phyloP scores from a whole-genome alignment of 2,888 invertebrate species.

The Volucella inflata region DNA sequence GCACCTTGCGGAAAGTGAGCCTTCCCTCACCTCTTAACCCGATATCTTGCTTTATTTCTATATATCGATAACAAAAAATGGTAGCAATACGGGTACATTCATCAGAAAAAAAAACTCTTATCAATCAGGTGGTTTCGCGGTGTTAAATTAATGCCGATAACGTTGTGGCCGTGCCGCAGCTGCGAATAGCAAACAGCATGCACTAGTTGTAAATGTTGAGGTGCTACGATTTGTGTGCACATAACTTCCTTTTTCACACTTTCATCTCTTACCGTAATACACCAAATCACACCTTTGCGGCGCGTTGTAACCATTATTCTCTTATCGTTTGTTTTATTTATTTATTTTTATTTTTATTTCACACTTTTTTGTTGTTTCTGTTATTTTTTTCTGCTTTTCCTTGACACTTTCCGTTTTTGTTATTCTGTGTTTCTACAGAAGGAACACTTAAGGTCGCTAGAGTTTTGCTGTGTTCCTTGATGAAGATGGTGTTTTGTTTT shows the following conservation, averaged over 20 bases:
- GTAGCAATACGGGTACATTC: neutral
- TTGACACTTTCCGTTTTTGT: constrained; percentile 64
- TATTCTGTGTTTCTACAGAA: constrained; percentile 46
- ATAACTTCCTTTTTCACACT: constrained; percentile 78
- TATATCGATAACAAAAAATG: too few relatives aligned
- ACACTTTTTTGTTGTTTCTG: constrained; percentile 43
- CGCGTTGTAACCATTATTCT: constrained; percentile 60
- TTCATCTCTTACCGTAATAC: constrained; percentile 57
- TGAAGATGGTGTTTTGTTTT: constrained; percentile 34
- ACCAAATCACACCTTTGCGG: constrained; percentile 74
- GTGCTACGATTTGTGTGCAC: constrained; percentile 60
- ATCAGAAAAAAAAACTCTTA: constrained; percentile 20
- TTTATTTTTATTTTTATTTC: constrained; percentile 26
- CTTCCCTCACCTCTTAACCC: too few relatives aligned
- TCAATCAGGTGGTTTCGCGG: constrained; percentile 58
- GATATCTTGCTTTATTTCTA: too few relatives aligned
- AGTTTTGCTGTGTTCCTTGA: constrained; percentile 61
- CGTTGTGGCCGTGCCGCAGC: constrained; percentile 42
- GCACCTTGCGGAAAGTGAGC: too few relatives aligned
- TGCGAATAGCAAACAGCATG: constrained; percentile 58
- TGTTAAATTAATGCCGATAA: constrained; percentile 50
- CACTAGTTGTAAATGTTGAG: constrained; percentile 51
- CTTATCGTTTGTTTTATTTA: constrained; percentile 40
- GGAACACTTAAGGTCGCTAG: constrained; percentile 44
- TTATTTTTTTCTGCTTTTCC: constrained; percentile 58